Base-by-base conservation (phyloP, 2,797 vertebrate species). In the Odontamblyopus lacepedii region DNA sequence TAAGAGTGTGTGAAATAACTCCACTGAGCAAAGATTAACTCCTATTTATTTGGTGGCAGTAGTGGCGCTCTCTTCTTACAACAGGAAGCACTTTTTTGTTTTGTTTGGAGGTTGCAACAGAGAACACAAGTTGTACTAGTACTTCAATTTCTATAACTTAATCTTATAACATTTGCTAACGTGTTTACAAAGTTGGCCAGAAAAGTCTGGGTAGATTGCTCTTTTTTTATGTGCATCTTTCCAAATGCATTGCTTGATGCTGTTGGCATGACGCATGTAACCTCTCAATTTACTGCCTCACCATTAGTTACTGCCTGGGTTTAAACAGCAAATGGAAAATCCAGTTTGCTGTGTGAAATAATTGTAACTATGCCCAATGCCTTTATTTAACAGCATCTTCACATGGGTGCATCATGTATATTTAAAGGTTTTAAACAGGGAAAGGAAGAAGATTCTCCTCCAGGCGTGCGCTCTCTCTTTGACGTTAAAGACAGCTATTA, bases 401-500 rank as follows among this genome's bases (percentile, higher is more conserved):
- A 78, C 62, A 83, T 71, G 55, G 44, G 63, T 68, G 61, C 63
- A 56, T 84, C 61, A 32, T 75, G 50, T 82, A 35, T 65, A 62
- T 76, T 83, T 50, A 78, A 75, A 80, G 73, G 27, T 61, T 76
- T 85, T 78, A 78, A 63, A 77, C 59, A 69, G 48, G 73, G 62
- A 72, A 35, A 55, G n/a, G 74, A 72, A 65, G 67, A 80, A 80
- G 69, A 72, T 60, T 74, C 50, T 75, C 48, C 80, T 80, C 69
- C 50, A 35, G 69, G 81, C 76, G 78, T 82, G 69, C 63, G 61
- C 74, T 75, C 78, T 71, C 59, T 59, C 62, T 83, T 73, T 84
- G 82, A 86, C 87, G 83, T 86, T 85, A 86, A 88, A 87, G 77
- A 83, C 67, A 77, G 78, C 81, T 86, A 87, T 89, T 88, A 85